These are phyloP conservation scores for Whitmania pigra DNA, from an alignment of 1,140 invertebrate species.

Conservation along the genomic window DNA sequence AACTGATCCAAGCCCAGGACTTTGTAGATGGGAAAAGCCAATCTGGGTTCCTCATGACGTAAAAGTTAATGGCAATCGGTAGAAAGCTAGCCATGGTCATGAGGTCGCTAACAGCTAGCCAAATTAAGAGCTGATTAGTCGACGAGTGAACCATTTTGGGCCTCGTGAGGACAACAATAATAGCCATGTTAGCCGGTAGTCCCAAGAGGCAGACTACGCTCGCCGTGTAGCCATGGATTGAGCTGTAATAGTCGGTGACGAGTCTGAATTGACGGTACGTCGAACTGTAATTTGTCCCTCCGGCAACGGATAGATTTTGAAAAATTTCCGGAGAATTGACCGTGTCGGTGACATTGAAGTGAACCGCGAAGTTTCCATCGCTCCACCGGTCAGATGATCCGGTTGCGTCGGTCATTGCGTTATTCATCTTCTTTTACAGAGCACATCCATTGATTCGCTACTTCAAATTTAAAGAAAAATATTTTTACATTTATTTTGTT, in stretches of 20 bases:
- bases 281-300: neutral
- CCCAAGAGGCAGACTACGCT: slow-evolving; percentile 71
- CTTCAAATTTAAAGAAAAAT: neutral
- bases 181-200: slow-evolving; percentile 71
- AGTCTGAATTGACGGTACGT: slow-evolving; percentile 17
- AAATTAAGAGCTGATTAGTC: slow-evolving; percentile 71
- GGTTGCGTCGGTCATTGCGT: neutral
- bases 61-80: slow-evolving; percentile 60
- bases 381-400: neutral
- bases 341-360: neutral
- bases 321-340: neutral
- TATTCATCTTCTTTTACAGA: neutral
- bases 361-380: neutral
- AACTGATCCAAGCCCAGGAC: slow-evolving; percentile 33
- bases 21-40: slow-evolving; percentile 26
- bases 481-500: too few species aligned
- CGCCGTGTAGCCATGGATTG: slow-evolving; percentile 57
- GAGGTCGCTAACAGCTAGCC: slow-evolving; percentile 69
- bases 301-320: neutral
- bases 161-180: slow-evolving; percentile 74
- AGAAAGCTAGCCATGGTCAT: slow-evolving; percentile 77
- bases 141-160: slow-evolving; percentile 64
- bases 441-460: neutral
- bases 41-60: slow-evolving; percentile 32
- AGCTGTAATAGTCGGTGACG: slow-evolving; percentile 36